These are phyloP conservation scores for Pluvialis apricaria DNA, from an alignment of 2,113 vertebrate genomes.

Conservation along the genomic window DNA sequence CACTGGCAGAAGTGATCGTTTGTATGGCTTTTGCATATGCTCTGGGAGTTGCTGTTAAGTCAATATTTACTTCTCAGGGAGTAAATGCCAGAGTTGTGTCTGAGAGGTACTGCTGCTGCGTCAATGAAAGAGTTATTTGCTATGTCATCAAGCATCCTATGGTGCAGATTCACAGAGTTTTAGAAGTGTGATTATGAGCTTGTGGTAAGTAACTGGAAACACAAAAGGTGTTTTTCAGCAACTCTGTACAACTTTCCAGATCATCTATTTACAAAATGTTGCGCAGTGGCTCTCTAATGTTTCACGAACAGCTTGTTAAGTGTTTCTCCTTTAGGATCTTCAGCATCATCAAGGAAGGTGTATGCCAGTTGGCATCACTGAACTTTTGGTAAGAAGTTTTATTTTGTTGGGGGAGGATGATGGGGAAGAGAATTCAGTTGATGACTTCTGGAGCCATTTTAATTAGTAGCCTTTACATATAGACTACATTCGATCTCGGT, in stretches of 20 bases:
- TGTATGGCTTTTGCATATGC: neutral
- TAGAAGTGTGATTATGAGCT: constrained; percentile 19
- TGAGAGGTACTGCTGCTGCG: constrained; percentile 5
- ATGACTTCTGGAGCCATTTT: neutral
- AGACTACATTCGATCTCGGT: neutral
- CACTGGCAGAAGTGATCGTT: neutral
- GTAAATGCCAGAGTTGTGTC: neutral
- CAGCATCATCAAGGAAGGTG: neutral
- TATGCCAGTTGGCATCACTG: neutral
- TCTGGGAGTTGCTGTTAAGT: constrained; percentile 12
- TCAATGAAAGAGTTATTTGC: constrained; percentile 31
- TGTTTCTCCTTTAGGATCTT: constrained; percentile 2
- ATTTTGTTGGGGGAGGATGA: neutral
- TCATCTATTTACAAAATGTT: neutral
- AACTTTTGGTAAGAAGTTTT: neutral
- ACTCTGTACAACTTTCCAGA: neutral
- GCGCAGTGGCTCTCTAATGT: neutral
- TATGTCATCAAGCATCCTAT: neutral
- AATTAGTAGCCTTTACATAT: neutral
- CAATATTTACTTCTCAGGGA: constrained; percentile 26
- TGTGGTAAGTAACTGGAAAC: constrained; percentile 25
- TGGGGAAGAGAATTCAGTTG: neutral
- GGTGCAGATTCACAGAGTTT: constrained; percentile 48
- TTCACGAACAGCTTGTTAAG: neutral
- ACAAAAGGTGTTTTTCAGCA: neutral